Evolutionary conservation across 2,797 vertebrate genomes (phyloP).

Genomic region (Mico argentatus): DNA sequence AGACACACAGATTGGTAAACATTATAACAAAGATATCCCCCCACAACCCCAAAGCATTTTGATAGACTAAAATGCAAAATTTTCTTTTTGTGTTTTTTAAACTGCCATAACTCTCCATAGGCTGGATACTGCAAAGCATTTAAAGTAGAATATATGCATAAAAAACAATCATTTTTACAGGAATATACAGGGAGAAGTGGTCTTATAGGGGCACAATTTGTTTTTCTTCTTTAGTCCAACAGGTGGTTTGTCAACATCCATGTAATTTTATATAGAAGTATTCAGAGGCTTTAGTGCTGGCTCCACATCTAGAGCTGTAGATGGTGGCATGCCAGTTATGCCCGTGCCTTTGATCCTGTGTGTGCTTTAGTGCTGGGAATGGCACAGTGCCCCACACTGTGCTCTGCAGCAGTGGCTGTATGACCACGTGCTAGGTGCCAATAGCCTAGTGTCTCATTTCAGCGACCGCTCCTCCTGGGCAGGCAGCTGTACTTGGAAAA

Average conservation of each 20-base stretch:
- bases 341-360: constrained; percentile 82
- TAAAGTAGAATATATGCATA: background rate
- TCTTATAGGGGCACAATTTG: constrained; percentile 79
- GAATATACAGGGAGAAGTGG: constrained; percentile 67
- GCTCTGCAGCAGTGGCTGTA: constrained; percentile 62
- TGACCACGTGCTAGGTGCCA: constrained; percentile 60
- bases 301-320: constrained; percentile 1
- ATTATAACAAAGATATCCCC: background rate
- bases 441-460: constrained; percentile 49
- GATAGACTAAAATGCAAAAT: background rate
- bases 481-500: constrained; percentile 72
- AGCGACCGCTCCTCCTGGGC: constrained; percentile 28
- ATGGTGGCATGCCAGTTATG: constrained; percentile 83
- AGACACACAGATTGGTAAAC: background rate
- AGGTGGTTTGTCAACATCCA: constrained; percentile 86
- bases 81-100: background rate
- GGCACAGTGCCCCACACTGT: constrained; percentile 60
- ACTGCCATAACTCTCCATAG: background rate
- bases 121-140: background rate
- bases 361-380: constrained; percentile 70
- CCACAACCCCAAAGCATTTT: background rate
- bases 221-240: constrained; percentile 79
- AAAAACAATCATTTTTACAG: constrained; percentile 49
- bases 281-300: constrained; percentile 81
- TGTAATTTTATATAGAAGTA: constrained; percentile 87